Evolutionary conservation across 2,797 vertebrate species (phyloP), one percentile per base, ranked within the genome.

Genomic region (Chiroxiphia lanceolata): DNA sequence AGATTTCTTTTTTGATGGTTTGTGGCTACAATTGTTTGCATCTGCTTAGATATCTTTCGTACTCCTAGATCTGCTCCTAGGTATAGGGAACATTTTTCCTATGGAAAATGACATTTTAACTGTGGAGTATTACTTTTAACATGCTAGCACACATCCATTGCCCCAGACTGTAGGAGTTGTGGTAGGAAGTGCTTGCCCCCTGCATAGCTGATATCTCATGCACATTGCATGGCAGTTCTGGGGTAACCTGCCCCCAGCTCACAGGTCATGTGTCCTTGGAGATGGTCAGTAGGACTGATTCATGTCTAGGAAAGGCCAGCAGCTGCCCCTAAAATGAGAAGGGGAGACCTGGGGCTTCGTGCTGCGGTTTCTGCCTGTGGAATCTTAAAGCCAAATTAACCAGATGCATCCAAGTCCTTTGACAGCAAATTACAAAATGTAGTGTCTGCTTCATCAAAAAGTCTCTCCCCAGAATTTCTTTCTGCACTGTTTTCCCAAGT

Each of bases 31-130:
- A 6, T 65, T 86, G 67, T 94, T 95, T 94, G 87, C 93, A 44
- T 89, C 79, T 82, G 87, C 77, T 83, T 91, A 45, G 51, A 34
- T 86, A 72, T 80, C 57, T 93, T 94, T 69, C 27, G 0, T 94
- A 91, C 63, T 97, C 94, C 96, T 97, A 91, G 90, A 94, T 85
- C 87, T 78, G 82, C 82, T 89, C 88, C 83, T 97, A 94, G 75
- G 79, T 94, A 93, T 93, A 83, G 92, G 76, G 57, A 92, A 94
- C 71, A 26, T 96, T 96, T 96, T 97, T 97, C 96, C 85, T 97
- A 96, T 96, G 91, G 95, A 89, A 97, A 97, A 96, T 85, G 47
- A 67, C 92, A 94, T 96, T 96, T 97, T 83, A 97, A 92, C 18
- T 87, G 81, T 86, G 69, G 93, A 88, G 34, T 94, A 63, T 85